Evolutionary conservation across 2,888 invertebrate genomes (phyloP).

Genomic region (Epinotia demarniana): DNA sequence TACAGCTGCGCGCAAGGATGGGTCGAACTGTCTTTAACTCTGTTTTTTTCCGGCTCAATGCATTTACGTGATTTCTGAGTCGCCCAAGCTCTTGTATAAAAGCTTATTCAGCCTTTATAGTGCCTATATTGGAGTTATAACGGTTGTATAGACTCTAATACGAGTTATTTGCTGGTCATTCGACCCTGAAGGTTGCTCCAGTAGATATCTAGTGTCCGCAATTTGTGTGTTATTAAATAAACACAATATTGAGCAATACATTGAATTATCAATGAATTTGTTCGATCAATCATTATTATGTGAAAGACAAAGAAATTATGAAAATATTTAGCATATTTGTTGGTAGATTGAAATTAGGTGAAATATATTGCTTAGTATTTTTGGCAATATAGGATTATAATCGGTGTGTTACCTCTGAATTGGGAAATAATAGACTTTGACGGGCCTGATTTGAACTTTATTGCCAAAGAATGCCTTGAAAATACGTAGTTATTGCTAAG

Average conservation of each 20-base stretch:
- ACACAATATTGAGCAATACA: conserved; percentile 24
- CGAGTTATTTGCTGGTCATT: neutral
- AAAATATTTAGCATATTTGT: conserved; percentile 19
- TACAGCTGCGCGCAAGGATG: no score
- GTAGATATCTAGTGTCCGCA: conserved; percentile 2
- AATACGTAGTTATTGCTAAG: neutral
- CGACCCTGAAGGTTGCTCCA: neutral
- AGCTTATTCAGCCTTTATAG: neutral
- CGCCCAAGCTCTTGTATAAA: no score
- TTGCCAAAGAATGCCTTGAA: conserved; percentile 31
- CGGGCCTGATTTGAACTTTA: neutral
- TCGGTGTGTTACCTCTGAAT: conserved; percentile 27
- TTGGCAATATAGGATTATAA: conserved; percentile 26
- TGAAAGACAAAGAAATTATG: conserved; percentile 18
- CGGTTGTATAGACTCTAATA: neutral
- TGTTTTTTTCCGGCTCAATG: no score
- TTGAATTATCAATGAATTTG: conserved; percentile 19
- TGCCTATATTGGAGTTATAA: neutral
- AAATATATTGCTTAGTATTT: conserved; percentile 31
- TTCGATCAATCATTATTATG: neutral
- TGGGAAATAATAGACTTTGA: conserved; percentile 6
- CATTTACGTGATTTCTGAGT: no score
- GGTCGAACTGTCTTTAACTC: no score
- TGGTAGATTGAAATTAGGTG: conserved; percentile 15
- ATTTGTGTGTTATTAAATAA: conserved; percentile 26